phyloP scores from a whole-genome alignment of 2,888 invertebrate genomes.

The Melinaea menophilus region DNA sequence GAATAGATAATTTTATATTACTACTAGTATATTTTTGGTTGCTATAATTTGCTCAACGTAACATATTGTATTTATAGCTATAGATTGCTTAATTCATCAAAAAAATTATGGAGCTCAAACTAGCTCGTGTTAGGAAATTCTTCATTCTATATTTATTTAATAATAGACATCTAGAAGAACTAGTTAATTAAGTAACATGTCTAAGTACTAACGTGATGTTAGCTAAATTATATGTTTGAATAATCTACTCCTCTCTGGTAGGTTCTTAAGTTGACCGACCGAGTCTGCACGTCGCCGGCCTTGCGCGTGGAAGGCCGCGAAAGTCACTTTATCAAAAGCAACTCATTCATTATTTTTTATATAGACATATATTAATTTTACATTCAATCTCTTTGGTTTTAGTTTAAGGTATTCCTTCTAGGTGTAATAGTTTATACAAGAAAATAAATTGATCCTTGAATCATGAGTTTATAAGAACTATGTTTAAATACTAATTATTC shows the following conservation, averaged over 20 bases:
- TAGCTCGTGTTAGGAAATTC: no score
- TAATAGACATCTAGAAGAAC: not conserved
- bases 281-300: constrained; percentile 67
- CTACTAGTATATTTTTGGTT: no score
- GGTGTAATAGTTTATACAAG: no score
- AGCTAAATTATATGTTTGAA: constrained; percentile 25
- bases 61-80: no score
- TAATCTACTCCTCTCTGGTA: constrained; percentile 30
- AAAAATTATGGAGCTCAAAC: no score
- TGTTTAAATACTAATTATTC: constrained; percentile 9
- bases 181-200: constrained; percentile 21
- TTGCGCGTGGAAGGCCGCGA: constrained; percentile 56
- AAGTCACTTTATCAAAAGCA: constrained; percentile 26
- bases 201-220: constrained; percentile 21
- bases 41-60: no score
- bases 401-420: no score
- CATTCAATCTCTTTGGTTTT: not conserved
- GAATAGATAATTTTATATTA: not conserved
- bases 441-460: no score
- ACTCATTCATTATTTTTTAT: constrained; percentile 23
- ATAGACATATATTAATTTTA: not conserved
- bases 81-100: no score
- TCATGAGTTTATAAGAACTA: no score
- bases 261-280: constrained; percentile 38
- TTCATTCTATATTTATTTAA: not conserved